A percentile compares a stretch with the other conserved stretches of the same genome.
phyloP scores from a whole-genome alignment of 2,797 vertebrate genomes.

The Halcyon smyrnensis region DNA sequence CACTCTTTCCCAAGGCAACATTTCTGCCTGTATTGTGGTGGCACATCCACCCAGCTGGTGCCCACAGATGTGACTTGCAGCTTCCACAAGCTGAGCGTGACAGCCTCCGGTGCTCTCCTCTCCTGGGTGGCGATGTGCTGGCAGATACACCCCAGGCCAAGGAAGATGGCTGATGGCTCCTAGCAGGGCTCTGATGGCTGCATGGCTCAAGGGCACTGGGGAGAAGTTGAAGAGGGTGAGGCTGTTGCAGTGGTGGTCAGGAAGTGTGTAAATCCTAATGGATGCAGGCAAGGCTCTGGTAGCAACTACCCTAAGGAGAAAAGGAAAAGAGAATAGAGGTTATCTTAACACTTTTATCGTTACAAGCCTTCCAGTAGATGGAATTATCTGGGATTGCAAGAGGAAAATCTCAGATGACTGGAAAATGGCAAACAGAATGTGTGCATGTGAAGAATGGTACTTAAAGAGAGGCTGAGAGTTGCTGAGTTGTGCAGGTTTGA shows the following conservation, averaged over 20 bases:
- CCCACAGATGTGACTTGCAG: neutral
- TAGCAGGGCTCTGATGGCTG: neutral
- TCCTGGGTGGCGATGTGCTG: rapidly evolving
- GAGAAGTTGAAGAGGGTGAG: neutral
- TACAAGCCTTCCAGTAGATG: neutral
- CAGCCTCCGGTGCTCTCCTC: neutral
- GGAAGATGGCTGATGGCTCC: neutral
- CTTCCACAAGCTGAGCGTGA: neutral
- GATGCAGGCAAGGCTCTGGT: neutral
- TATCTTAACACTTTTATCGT: neutral
- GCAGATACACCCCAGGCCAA: neutral
- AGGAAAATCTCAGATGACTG: neutral
- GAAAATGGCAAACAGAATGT: neutral
- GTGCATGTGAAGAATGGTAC: neutral
- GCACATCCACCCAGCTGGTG: neutral
- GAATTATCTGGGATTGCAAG: neutral
- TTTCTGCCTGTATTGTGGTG: neutral
- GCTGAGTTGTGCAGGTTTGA: rapidly evolving
- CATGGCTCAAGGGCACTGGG: neutral
- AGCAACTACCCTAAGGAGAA: neutral
- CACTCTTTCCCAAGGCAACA: neutral
- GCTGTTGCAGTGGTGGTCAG: neutral
- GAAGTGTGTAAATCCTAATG: neutral
- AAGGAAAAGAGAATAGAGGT: neutral
- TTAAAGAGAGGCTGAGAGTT: neutral